Evolutionary conservation across 2,113 vertebrate genomes (phyloP).

Genomic region (Siniperca chuatsi): DNA sequence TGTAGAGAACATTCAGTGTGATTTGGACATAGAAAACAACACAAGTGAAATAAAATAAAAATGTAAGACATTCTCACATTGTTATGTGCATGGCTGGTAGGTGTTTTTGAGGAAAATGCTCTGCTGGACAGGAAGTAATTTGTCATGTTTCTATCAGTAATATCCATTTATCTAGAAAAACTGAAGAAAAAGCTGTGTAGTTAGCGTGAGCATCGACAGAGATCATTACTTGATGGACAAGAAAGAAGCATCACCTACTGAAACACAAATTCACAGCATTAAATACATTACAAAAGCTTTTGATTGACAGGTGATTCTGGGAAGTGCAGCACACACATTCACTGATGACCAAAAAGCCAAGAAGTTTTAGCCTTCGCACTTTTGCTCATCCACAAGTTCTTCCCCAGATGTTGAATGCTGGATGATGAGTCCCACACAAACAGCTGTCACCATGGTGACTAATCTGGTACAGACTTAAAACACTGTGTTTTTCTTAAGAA

Average conservation of each 20-base stretch:
- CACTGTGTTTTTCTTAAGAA: constrained; percentile 13
- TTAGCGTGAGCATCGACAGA: too few species aligned
- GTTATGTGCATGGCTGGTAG: not conserved
- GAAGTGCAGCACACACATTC: not conserved
- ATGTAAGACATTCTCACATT: not conserved
- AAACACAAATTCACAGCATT: constrained; percentile 5
- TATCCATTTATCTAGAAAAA: not conserved
- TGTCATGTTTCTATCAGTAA: constrained; percentile 3
- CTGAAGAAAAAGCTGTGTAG: not conserved
- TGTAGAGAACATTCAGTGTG: not conserved
- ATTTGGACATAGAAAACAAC: not conserved
- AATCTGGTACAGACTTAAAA: constrained; percentile 41
- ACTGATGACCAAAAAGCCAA: constrained; percentile 17
- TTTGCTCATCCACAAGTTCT: constrained; percentile 34
- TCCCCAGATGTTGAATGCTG: constrained; percentile 42
- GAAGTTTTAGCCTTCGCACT: not conserved
- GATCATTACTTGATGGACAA: not conserved
- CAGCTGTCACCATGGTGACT: constrained; percentile 51
- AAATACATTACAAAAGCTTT: not conserved
- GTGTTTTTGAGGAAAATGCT: not conserved
- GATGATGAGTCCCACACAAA: constrained; percentile 48
- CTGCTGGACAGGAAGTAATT: not conserved
- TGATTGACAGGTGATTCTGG: constrained; percentile 21
- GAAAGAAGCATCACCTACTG: not conserved
- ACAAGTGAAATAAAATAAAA: not conserved